Evolutionary conservation across 2,113 vertebrate genomes (phyloP), one percentile per base, ranked within the genome.

Genomic region (Cephalopterus ornatus): DNA sequence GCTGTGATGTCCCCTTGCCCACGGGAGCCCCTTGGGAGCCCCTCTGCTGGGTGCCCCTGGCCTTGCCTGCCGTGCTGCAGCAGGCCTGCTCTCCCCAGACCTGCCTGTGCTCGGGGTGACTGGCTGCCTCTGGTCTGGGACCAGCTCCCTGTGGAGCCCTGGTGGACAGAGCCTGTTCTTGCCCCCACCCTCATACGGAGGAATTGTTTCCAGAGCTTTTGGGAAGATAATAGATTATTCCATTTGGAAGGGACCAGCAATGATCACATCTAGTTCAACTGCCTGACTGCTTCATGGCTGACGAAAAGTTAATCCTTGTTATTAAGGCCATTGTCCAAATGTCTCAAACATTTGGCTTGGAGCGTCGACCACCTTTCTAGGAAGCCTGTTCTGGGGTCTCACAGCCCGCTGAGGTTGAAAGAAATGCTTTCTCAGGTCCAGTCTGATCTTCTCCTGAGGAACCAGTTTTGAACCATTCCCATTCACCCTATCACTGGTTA

Each of bases 51-150:
- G 10, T 70, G 24, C 5, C 23, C 6, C 26, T 19, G 22, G 41
- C 46, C 35, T 56, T 1, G 1, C 10, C 42, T 82, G 70, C 39
- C 5, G 5, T 44, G n/a, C 55, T 91, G 76, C 52, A 81, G 72
- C 73, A 62, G 67, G 32, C 14, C 14, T 35, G n/a, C 41, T 73
- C 0, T 5, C 30, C 55, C 66, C 47, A 55, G 47, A 23, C 15
- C 49, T 79, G 42, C 37, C 0, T 61, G 61, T 16, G 88, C 50
- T 37, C 0, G 0, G 3, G 52, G 58, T 53, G 62, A 59, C 52
- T 0, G 0, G 41, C 41, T 90, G 59, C 13, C 61, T 63, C 41
- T 71, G 56, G 16, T 46, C 56, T 74, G 42, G 39, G 52, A 32
- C 61, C 0, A 0, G 30, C 55, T 82, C 56, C 8, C n/a, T 62